Evolutionary conservation across 2,888 invertebrate species (phyloP).

Genomic region (Drosophila mercatorum): DNA sequence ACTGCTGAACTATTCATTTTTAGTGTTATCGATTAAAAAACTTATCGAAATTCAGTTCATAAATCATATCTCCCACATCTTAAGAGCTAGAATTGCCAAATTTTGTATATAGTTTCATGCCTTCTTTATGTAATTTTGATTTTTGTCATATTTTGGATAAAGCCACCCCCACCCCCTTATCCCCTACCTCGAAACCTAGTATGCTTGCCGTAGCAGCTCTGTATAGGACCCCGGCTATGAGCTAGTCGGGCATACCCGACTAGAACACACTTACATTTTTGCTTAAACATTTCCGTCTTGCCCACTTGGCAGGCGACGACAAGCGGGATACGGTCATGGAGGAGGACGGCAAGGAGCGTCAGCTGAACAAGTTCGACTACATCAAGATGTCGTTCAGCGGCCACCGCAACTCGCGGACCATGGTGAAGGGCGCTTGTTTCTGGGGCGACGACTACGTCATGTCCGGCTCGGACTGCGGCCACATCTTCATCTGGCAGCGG

Average conservation of each 20-base stretch:
- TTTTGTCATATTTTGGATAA: too few relatives aligned
- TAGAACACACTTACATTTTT: too few relatives aligned
- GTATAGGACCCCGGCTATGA: neutral
- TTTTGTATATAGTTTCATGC: too few relatives aligned
- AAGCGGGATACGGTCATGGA: neutral
- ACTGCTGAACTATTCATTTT: too few relatives aligned
- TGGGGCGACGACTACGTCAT: constrained; percentile 93
- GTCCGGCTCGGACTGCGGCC: constrained; percentile 96
- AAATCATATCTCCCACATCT: too few relatives aligned
- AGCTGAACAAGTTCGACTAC: constrained; percentile 80
- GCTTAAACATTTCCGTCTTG: too few relatives aligned
- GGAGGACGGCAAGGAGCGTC: constrained; percentile 13
- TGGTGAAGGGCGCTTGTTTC: constrained; percentile 94
- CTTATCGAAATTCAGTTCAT: too few relatives aligned
- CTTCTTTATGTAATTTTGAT: too few relatives aligned
- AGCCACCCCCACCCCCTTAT: too few relatives aligned
- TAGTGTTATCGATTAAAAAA: too few relatives aligned
- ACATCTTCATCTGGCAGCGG: constrained; percentile 93
- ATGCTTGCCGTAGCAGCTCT: neutral
- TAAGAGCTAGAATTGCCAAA: too few relatives aligned
- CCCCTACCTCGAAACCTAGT: too few relatives aligned
- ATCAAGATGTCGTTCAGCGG: constrained; percentile 90
- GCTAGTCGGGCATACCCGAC: neutral
- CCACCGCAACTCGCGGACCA: constrained; percentile 91
- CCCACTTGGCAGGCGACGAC: neutral